Evolutionary conservation across 2,113 vertebrate genomes (phyloP), one percentile per base, ranked within the genome.

Genomic region (Sitta europaea): DNA sequence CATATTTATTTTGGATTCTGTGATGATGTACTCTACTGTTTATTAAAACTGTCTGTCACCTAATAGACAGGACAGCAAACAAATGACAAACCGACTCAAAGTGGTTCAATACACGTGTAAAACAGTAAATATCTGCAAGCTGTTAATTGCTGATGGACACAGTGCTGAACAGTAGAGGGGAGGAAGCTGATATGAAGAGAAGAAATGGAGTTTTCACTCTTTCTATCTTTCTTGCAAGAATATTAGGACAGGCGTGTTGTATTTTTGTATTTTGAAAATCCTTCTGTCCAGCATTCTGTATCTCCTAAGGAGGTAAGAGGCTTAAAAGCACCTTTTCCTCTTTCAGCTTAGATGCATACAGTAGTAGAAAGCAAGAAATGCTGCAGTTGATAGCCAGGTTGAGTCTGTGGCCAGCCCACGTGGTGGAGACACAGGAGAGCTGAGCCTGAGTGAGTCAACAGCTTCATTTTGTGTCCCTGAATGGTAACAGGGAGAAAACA

Each of bases 101-200:
- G 23, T 11, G 5, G 31, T 14, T 45, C 21, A 54, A 3, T 40
- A 33, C 0, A 0, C 45, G 31, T 51, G 8, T 62, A 68, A 79
- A 65, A 23, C 27, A 82, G 51, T 45, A 77, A 66, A 73, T 50
- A 63, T 27, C 43, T 74, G 33, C 22, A 57, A 80, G 23, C 35
- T 40, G 12, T 31, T 84, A 16, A 16, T 71, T 91, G 79, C n/a
- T 48, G 48, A 5, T 72, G 75, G 57, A 28, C 12, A 4, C 40
- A 35, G 16, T 27, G 27, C 68, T 78, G 45, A 33, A 67, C 53
- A 33, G 48, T 71, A 19, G 28, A 55, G 67, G 61, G 66, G 59
- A n/a, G 45, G n/a, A 71, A 81, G 53, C 53, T 67, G 51, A 14
- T 15, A 21, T 9, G 21, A 54, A 65, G 47, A 55, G 29, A 45